phyloP scores from a whole-genome alignment of 2,113 vertebrate species.

The Daphoenositta chrysoptera region DNA sequence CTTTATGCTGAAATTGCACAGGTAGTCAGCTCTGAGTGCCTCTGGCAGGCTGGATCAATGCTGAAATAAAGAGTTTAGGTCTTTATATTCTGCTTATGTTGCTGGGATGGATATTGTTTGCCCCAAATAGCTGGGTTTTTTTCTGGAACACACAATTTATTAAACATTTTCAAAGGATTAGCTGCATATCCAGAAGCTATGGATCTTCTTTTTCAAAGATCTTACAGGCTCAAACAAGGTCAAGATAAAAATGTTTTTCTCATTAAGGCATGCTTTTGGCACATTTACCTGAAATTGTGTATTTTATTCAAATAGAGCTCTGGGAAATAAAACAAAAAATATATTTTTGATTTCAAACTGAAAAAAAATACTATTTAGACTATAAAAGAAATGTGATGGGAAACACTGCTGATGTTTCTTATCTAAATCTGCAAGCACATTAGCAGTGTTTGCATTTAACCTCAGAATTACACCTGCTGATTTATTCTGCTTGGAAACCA shows the following conservation, averaged over 20 bases:
- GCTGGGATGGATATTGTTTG: neutral
- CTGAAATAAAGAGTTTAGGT: neutral
- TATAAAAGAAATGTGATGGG: neutral
- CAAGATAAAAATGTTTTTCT: neutral
- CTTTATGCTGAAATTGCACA: neutral
- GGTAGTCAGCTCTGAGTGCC: neutral
- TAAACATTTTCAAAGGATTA: neutral
- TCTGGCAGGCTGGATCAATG: neutral
- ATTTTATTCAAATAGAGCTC: neutral
- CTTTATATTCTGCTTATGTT: neutral
- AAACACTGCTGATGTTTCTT: neutral
- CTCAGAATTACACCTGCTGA: neutral
- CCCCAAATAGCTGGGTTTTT: neutral
- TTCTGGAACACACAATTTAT: neutral
- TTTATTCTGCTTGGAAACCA: neutral
- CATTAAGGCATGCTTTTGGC: neutral
- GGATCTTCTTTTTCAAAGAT: neutral
- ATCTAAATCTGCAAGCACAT: neutral
- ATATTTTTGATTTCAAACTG: neutral
- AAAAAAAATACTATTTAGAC: neutral
- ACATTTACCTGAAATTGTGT: neutral
- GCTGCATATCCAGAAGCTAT: neutral
- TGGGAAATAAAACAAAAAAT: neutral
- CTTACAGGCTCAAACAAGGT: neutral
- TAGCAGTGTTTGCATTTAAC: neutral